Base-by-base conservation (phyloP, 1,140 invertebrate species). In the Leptinotarsa lineolata region DNA sequence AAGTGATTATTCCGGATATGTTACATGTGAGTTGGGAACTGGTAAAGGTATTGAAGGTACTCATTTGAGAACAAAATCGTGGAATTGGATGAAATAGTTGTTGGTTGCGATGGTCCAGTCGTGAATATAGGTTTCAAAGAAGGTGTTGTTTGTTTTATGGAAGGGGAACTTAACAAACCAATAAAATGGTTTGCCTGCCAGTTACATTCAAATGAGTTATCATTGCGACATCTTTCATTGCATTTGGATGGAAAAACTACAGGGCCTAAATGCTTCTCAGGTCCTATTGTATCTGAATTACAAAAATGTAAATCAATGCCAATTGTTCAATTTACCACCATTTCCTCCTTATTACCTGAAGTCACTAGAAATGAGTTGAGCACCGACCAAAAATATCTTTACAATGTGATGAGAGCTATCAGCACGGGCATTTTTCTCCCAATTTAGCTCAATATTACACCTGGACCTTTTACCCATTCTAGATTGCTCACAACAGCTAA, bases 61-160 rank as follows among this genome's bases (percentile, higher is more conserved):
- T 46, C 46, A 66, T 30, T 77, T 77, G 22, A 76, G 61, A 70
- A 44, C 24, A 8, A 76, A 77, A 59, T 59, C 44, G 65, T 73
- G 48, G 20, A 77, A 30, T 20, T 73, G 20, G 24, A 60, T 58
- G 74, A 77, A 69, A 64, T 77, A 60, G 16, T 54, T 68, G 39
- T 24, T 58, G 69, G 82, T 61, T 84, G 81, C 73, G 81, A 83
- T 71, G 80, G 83, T 21, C 83, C 81, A 39, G 76, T 73, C 21
- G 76, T 76, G 4, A 84, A 84, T 70, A 80, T 77, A 60, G 82
- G 79, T 12, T 76, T 72, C 61, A 73, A 80, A 68, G 71, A 76
- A 68, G 80, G 81, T 64, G 74, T 79, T 61, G 74, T 70, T 64
- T 30, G 61, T 15, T 45, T 24, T 16, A 48, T 72, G 15, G 39